phyloP scores from a whole-genome alignment of 2,797 vertebrate species.

The Loriculus beryllinus region DNA sequence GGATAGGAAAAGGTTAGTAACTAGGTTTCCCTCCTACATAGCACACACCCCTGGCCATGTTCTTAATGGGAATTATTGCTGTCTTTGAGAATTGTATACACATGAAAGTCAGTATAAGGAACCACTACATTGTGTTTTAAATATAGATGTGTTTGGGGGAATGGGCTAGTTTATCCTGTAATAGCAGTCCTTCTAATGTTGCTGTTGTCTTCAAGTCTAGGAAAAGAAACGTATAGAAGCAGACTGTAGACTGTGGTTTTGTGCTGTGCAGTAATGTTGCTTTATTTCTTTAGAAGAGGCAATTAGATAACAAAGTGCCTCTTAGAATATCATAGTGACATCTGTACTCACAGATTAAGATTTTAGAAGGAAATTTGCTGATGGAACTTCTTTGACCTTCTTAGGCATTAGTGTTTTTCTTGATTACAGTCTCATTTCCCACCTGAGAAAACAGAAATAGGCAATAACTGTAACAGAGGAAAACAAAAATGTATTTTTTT shows the following conservation, averaged over 20 bases:
- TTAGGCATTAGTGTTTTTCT: not conserved
- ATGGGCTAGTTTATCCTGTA: not conserved
- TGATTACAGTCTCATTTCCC: not conserved
- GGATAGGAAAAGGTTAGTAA: not conserved
- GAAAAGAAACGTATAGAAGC: not conserved
- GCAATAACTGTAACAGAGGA: not conserved
- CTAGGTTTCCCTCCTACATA: not conserved
- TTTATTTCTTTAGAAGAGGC: not conserved
- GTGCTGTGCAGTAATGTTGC: not conserved
- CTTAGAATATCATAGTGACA: not conserved
- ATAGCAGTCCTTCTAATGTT: not conserved
- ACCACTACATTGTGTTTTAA: not conserved
- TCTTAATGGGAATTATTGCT: not conserved
- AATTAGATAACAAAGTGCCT: not conserved
- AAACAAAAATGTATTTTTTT: not conserved
- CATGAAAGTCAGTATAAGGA: not conserved
- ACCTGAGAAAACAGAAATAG: not conserved
- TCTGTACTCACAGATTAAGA: not conserved
- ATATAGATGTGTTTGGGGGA: not conserved
- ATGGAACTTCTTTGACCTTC: not conserved
- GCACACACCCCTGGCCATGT: too few relatives aligned
- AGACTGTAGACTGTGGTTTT: not conserved
- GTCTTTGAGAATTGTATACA: not conserved
- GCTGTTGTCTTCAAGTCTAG: not conserved
- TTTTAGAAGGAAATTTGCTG: not conserved